Base-by-base conservation (phyloP, 2,797 vertebrate species). In the Hozukius guyotensis region DNA sequence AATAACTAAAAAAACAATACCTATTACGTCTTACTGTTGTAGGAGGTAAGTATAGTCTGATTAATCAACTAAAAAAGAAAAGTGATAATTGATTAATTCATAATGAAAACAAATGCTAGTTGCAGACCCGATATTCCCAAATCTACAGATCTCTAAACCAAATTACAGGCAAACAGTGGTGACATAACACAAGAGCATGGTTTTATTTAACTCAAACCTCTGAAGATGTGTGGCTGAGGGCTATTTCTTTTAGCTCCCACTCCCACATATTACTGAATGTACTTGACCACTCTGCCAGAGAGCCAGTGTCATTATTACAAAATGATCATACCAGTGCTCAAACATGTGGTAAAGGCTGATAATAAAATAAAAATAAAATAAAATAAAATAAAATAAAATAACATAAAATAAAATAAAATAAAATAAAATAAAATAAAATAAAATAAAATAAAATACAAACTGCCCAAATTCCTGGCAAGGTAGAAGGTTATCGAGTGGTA, bases 171-270 rank as follows among this genome's bases (percentile, higher is more conserved):
- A 72, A 77, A 74, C 49, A 68, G 53, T 57, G 34, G 71, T 80
- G 78, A 86, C 62, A 75, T 77, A 88, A 86, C 61, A 69, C 24
- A 20, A 60, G 53, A 81, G 61, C 16, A 10, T 77, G 38, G 64
- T 70, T 83, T 74, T 73, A 70, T 78, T 84, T 72, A 62, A 83
- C 42, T 62, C 68, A 42, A 72, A 84, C 79, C 84, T 82, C 85
- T 81, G 7, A 76, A 76, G 67, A 71, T 80, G 65, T 82, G 84
- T 57, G 46, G 64, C 6, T 29, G 32, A 70, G 65, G 46, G 29
- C 55, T 85, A 68, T 68, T 67, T 68, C 59, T 64, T 64, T 76
- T 59, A 69, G 61, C 65, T 59, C 56, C 27, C n/a, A 68, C 78
- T 78, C 72, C 75, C 63, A 84, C 68, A 74, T 52, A 69, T 57